phyloP scores from a whole-genome alignment of 2,888 invertebrate genomes.

The Odontothrips loti region DNA sequence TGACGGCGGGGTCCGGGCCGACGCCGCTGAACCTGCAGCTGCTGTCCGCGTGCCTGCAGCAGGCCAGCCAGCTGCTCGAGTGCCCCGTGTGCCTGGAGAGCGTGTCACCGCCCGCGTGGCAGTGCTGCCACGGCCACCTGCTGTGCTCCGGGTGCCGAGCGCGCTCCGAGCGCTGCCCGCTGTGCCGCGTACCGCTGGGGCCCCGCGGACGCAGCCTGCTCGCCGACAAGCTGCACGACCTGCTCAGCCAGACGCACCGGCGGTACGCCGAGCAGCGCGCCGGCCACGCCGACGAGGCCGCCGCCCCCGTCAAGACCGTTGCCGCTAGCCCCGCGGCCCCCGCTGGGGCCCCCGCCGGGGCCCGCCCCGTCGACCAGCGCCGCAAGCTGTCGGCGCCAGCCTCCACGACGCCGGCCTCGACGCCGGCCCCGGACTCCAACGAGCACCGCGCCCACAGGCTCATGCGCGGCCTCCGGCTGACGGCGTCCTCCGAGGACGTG shows the following conservation, averaged over 20 bases:
- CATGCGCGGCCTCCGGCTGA: not conserved
- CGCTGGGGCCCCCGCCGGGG: too few species aligned
- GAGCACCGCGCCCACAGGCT: not conserved
- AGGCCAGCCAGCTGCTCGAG: slow-evolving; percentile 50
- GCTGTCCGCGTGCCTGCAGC: slow-evolving; percentile 50
- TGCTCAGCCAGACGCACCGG: slow-evolving; percentile 32
- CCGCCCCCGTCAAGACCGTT: not conserved
- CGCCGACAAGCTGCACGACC: slow-evolving; percentile 47
- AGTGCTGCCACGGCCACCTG: slow-evolving; percentile 52
- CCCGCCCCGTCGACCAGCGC: not conserved
- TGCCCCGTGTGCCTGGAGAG: slow-evolving; percentile 53
- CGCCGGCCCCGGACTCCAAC: not conserved
- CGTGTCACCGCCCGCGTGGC: slow-evolving; percentile 48
- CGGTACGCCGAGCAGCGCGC: slow-evolving; percentile 5
- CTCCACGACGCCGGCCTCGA: not conserved
- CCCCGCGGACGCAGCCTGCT: slow-evolving; percentile 50
- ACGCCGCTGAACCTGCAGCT: slow-evolving; percentile 46
- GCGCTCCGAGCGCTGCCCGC: slow-evolving; percentile 49
- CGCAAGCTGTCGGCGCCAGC: too few species aligned
- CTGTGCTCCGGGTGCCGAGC: slow-evolving; percentile 50
- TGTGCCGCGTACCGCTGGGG: slow-evolving; percentile 49
- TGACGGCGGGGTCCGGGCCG: slow-evolving; percentile 35
- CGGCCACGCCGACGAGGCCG: slow-evolving; percentile 1
- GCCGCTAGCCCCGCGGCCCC: not conserved
- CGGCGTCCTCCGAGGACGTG: slow-evolving; percentile 12